A percentile compares a stretch with the other conserved stretches of the same genome.
phyloP scores from a whole-genome alignment of 2,888 invertebrate genomes.

The Ichneumoninae sp. region DNA sequence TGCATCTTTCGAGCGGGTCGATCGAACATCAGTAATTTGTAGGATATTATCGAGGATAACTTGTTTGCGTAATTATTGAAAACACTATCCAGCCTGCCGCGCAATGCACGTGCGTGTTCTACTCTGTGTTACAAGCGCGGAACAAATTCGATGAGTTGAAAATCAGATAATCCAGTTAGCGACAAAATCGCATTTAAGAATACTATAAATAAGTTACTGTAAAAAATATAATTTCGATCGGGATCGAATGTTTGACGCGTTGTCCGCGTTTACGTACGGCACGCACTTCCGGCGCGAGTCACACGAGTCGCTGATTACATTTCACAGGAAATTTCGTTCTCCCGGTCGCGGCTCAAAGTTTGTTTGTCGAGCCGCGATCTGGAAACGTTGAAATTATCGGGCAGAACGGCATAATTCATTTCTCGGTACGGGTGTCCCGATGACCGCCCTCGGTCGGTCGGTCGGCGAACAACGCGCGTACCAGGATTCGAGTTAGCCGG shows the following conservation, averaged over 20 bases:
- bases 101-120: no score
- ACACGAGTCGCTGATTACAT: conserved; percentile 60
- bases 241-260: conserved; percentile 25
- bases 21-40: neutral
- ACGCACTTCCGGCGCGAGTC: conserved; percentile 54
- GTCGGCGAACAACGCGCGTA: conserved; percentile 29
- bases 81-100: neutral
- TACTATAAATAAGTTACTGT: neutral
- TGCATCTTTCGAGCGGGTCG: neutral
- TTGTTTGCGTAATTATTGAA: neutral
- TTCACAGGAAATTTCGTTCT: conserved; percentile 62
- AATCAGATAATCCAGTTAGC: neutral
- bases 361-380: conserved; percentile 54
- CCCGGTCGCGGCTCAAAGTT: conserved; percentile 25
- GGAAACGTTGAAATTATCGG: conserved; percentile 65
- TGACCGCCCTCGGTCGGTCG: conserved; percentile 48
- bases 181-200: neutral
- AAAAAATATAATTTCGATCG: neutral
- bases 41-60: neutral
- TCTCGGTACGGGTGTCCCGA: conserved; percentile 65
- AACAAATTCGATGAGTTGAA: neutral
- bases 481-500: neutral
- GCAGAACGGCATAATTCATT: conserved; percentile 68
- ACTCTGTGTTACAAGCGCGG: no score
- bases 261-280: neutral